Base-by-base conservation (phyloP, 2,797 vertebrate genomes). In the Pseudotriccus pelzelni region DNA sequence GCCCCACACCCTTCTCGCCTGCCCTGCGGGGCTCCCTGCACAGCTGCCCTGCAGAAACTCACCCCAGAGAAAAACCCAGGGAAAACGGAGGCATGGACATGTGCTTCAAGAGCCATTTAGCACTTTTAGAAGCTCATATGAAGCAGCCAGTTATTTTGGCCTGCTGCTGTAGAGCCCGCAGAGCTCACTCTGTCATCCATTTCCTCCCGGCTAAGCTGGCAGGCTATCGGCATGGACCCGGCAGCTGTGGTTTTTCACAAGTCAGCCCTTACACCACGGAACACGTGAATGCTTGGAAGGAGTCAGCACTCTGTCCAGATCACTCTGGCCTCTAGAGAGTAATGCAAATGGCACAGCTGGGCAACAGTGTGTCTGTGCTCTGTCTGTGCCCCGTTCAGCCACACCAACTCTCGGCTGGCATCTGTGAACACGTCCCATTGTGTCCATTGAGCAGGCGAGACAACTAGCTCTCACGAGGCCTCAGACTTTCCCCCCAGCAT, bases 211-310 rank as follows among this genome's bases (percentile, higher is more conserved):
- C 36, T 2, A 46, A 64, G 55, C 78, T 16, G 44, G n/a, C 0
- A 0, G 53, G 52, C 73, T 95, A 94, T 95, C 94, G 0, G 67
- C 75, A 47, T 32, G 62, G 68, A 92, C 72, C 84, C 0, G 2
- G 56, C 84, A 34, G 75, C 88, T 94, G 96, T 34, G 95, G 93
- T 87, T 96, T 95, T 88, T 92, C 77, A 44, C 76, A 60, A 90
- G 83, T 50, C 87, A 89, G 74, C 32, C 44, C 50, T 75, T 27
- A 50, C 23, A 63, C 44, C 70, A 43, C 43, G 58, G 60, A 56
- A 60, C 87, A 80, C 0, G 3, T n/a, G 30, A 95, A 63, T 2
- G 6, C 70, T 44, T 39, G 0, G 80, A 63, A 88, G 18, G 39
- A 91, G 74, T 28, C 91, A 93, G 74, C 63, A 93, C 59, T 10